A percentile compares a stretch with the other conserved stretches of the same genome.
phyloP scores from a whole-genome alignment of 2,797 vertebrate species.

The Sparidentex hasta region DNA sequence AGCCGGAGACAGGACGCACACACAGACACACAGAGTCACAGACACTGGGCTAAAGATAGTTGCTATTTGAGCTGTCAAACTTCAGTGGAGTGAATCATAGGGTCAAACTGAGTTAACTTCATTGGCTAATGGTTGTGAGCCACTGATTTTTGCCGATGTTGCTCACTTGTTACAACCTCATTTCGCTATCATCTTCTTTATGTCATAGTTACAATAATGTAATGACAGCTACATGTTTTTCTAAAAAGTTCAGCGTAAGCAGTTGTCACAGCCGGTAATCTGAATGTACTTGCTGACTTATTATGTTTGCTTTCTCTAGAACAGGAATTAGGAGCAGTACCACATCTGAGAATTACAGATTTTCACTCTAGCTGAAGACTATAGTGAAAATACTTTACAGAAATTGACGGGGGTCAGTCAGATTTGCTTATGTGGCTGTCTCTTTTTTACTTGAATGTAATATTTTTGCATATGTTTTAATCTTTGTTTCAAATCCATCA shows the following conservation, averaged over 20 bases:
- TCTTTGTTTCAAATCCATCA: neutral
- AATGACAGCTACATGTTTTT: neutral
- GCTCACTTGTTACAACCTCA: neutral
- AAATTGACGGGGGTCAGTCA: neutral
- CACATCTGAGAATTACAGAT: neutral
- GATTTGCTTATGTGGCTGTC: no score
- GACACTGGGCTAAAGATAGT: constrained; percentile 75
- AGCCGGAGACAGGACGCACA: constrained; percentile 74
- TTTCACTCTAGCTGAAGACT: neutral
- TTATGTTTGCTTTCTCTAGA: neutral
- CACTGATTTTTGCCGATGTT: constrained; percentile 22
- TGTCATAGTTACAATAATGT: neutral
- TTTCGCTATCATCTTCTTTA: neutral
- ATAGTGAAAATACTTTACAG: neutral
- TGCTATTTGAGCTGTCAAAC: constrained; percentile 67
- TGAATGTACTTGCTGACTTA: neutral
- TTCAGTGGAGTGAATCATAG: constrained; percentile 63
- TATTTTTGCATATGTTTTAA: neutral
- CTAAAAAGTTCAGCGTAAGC: no score
- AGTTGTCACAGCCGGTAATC: neutral
- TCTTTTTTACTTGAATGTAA: neutral
- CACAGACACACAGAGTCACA: constrained; percentile 52
- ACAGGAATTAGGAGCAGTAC: neutral
- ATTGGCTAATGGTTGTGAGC: constrained; percentile 24
- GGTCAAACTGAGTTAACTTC: constrained; percentile 75